phyloP scores from a whole-genome alignment of 2,888 invertebrate species.

The Notocelia uddmanniana region DNA sequence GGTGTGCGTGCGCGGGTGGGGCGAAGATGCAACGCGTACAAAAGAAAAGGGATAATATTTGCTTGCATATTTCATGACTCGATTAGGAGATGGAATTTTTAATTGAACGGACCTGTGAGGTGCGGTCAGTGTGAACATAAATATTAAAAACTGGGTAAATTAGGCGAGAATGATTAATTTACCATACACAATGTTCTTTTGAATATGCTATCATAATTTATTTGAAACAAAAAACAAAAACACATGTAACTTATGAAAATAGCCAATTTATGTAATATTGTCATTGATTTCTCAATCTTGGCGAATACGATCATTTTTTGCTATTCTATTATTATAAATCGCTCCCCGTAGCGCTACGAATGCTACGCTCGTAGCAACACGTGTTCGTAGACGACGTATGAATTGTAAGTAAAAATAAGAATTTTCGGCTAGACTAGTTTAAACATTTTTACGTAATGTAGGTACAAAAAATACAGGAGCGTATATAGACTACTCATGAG shows the following conservation, averaged over 20 bases:
- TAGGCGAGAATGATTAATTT: neutral
- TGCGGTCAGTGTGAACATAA: constrained; percentile 71
- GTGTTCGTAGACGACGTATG: constrained; percentile 41
- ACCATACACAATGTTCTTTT: neutral
- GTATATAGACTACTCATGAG: constrained; percentile 9
- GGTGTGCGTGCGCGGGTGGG: constrained; percentile 86
- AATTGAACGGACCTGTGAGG: constrained; percentile 79
- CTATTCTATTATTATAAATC: constrained; percentile 19
- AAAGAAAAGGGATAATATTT: constrained; percentile 86
- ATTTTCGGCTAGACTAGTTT: constrained; percentile 16
- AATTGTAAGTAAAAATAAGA: constrained; percentile 35
- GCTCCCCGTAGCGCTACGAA: constrained; percentile 60
- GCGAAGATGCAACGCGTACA: constrained; percentile 85
- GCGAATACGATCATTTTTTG: neutral
- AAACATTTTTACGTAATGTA: constrained; percentile 7
- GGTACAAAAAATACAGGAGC: neutral
- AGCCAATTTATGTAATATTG: neutral
- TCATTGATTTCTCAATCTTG: neutral
- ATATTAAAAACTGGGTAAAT: constrained; percentile 28
- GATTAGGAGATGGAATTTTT: constrained; percentile 86
- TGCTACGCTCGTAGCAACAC: constrained; percentile 56
- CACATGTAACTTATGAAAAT: neutral
- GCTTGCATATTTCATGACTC: constrained; percentile 86
- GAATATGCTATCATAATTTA: neutral
- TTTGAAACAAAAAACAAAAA: neutral